phyloP scores from a whole-genome alignment of 2,113 vertebrate genomes.

The Anolis sagrei region DNA sequence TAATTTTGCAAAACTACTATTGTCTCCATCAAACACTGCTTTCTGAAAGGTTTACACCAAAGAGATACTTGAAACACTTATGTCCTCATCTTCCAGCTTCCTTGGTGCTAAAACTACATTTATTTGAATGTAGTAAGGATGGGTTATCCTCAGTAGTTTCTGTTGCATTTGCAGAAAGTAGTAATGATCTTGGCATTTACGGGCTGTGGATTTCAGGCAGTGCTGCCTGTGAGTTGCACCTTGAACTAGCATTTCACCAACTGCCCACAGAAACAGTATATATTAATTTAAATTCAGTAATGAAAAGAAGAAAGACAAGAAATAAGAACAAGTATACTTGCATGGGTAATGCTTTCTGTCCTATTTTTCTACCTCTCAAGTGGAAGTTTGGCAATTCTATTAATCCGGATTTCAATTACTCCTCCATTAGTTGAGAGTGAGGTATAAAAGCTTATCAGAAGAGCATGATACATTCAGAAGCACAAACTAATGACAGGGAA shows the following conservation, averaged over 20 bases:
- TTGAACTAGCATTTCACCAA: conserved; percentile 42
- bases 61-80: conserved; percentile 55
- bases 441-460: conserved; percentile 69
- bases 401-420: conserved; percentile 53
- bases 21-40: conserved; percentile 54
- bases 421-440: conserved; percentile 59
- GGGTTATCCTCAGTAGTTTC: conserved; percentile 60
- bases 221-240: conserved; percentile 49
- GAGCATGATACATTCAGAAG: conserved; percentile 70
- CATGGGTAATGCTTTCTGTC: conserved; percentile 36
- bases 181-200: conserved; percentile 40
- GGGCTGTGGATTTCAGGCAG: conserved; percentile 48
- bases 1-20: conserved; percentile 65
- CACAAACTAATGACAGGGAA: conserved; percentile 70
- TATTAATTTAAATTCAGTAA: conserved; percentile 31
- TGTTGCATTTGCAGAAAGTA: conserved; percentile 57
- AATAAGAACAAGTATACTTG: conserved; percentile 20
- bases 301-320: background rate
- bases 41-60: conserved; percentile 45
- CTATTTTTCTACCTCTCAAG: conserved; percentile 50
- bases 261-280: background rate
- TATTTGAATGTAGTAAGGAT: conserved; percentile 58
- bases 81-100: conserved; percentile 49
- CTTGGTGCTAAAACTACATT: conserved; percentile 1
- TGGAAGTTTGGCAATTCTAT: conserved; percentile 59